phyloP scores from a whole-genome alignment of 2,797 vertebrate species.

The Pangasius krempfi region DNA sequence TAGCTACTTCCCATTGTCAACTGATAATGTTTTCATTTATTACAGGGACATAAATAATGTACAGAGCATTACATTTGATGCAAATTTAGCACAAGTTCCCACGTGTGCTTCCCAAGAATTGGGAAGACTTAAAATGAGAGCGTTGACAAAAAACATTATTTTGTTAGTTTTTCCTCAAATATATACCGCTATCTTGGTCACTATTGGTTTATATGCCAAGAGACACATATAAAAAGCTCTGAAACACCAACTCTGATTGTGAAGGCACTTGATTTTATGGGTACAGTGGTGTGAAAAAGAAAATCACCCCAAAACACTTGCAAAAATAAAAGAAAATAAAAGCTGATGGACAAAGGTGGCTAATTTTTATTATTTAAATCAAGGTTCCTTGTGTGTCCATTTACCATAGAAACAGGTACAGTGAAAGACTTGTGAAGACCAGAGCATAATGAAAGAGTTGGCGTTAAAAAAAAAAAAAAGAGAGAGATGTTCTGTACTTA shows the following conservation, averaged over 20 bases:
- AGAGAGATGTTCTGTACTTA: not conserved
- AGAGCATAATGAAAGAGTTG: too few relatives aligned
- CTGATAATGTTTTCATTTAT: not conserved
- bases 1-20: not conserved
- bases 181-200: not conserved
- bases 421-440: not conserved
- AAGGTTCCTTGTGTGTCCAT: not conserved
- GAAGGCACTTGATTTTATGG: not conserved
- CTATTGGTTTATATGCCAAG: not conserved
- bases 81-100: not conserved
- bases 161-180: not conserved
- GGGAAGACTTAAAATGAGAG: not conserved
- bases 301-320: not conserved
- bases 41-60: not conserved
- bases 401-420: not conserved
- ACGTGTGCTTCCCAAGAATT: not conserved
- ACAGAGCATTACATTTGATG: not conserved
- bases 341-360: not conserved
- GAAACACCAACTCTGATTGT: not conserved
- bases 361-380: not conserved
- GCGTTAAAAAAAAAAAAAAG: too few relatives aligned
- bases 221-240: not conserved
- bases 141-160: too few relatives aligned
- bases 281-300: not conserved
- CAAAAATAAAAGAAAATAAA: not conserved